phyloP scores from a whole-genome alignment of 1,140 invertebrate genomes.

The Achatina immaculata region DNA sequence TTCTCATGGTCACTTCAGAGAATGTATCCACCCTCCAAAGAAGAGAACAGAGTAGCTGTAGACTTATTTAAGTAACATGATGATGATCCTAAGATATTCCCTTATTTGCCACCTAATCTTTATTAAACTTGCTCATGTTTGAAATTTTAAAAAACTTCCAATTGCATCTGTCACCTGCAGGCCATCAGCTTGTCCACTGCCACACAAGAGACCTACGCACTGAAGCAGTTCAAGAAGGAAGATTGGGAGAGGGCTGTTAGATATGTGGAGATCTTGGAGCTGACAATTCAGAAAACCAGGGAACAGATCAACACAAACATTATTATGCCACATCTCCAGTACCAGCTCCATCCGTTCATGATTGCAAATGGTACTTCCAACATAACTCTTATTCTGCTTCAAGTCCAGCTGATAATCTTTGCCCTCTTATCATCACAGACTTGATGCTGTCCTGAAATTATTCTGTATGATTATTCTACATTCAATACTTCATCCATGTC shows the following conservation, averaged over 20 bases:
- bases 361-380: neutral
- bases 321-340: constrained; percentile 48
- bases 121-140: neutral
- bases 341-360: constrained; percentile 50
- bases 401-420: neutral
- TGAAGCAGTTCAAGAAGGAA: constrained; percentile 40
- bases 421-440: neutral
- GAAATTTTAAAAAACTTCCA: neutral
- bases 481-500: neutral
- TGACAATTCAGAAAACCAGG: constrained; percentile 39
- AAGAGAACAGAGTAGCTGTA: too few relatives aligned
- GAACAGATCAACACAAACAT: constrained; percentile 42
- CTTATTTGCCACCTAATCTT: too few relatives aligned
- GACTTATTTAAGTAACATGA: too few relatives aligned
- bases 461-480: neutral
- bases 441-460: neutral
- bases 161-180: constrained; percentile 18
- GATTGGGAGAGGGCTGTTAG: constrained; percentile 30
- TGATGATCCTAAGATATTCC: too few relatives aligned
- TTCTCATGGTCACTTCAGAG: too few relatives aligned
- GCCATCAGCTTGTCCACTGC: constrained; percentile 55
- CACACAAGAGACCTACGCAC: constrained; percentile 32
- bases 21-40: too few relatives aligned
- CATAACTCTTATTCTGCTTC: too few relatives aligned
- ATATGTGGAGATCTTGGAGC: constrained; percentile 41